Percentiles rank a stretch among this genome's conserved stretches.
Conservation (phyloP, 2,797 vertebrate genomes). For the Enteromius radiatus region DNA sequence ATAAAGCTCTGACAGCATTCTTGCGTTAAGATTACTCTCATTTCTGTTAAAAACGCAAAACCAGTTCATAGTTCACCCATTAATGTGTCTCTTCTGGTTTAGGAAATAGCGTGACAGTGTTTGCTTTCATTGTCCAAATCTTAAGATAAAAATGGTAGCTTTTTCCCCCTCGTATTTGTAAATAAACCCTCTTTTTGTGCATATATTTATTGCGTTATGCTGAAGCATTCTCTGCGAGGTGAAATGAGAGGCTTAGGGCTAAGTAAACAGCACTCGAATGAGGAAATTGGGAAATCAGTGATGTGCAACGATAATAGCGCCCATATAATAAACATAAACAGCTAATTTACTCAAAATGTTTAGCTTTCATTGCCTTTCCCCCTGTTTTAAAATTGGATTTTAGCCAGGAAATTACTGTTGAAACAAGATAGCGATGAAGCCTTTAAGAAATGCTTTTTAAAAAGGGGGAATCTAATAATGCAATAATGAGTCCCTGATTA, state of each 20-base stretch:
- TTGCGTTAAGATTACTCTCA: not conserved
- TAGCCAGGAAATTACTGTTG: conserved; percentile 45
- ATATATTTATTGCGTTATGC: conserved; percentile 50
- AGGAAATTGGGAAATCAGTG: conserved; percentile 81
- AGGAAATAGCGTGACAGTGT: conserved; percentile 7
- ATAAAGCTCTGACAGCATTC: conserved; percentile 3
- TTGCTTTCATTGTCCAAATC: not conserved
- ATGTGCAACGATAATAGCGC: conserved; percentile 83
- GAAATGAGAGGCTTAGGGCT: conserved; percentile 60
- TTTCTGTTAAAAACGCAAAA: not conserved
- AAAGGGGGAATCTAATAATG: conserved; percentile 58
- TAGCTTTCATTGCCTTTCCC: conserved; percentile 54
- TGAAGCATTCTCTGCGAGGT: conserved; percentile 34
- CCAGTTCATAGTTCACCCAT: not conserved
- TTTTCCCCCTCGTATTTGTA: not conserved
- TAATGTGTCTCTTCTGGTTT: not conserved
- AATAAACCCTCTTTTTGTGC: conserved; percentile 27
- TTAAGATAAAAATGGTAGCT: conserved; percentile 20
- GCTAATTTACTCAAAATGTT: conserved; percentile 76
- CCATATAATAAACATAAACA: conserved; percentile 87
- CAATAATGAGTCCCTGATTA: conserved; percentile 53
- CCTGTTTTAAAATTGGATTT: conserved; percentile 60
- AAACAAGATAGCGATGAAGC: conserved; percentile 48
- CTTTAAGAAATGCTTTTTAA: conserved; percentile 62
- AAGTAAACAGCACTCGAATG: conserved; percentile 69